Evolutionary conservation across 1,140 invertebrate genomes (phyloP).

Genomic region (Camponotus vicinus): DNA sequence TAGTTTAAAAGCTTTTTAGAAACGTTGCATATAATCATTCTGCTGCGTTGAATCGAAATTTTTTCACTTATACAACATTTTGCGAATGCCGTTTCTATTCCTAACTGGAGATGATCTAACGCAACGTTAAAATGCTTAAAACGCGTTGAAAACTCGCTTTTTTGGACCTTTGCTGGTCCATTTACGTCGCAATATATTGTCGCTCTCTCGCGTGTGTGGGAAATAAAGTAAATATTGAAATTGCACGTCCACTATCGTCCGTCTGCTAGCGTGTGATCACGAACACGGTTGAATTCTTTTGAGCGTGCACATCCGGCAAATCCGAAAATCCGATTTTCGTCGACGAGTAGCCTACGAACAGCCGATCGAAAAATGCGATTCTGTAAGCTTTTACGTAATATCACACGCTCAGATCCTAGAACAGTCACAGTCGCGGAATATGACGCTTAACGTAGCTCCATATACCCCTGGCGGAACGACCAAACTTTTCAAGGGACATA

Average conservation of each 20-base stretch:
- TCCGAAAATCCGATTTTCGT: constrained; percentile 72
- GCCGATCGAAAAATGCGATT: constrained; percentile 72
- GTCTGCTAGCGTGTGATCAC: constrained; percentile 35
- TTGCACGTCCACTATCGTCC: constrained; percentile 28
- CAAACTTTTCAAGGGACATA: constrained; percentile 55
- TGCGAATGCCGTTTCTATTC: constrained; percentile 12
- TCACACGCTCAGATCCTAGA: constrained; percentile 49
- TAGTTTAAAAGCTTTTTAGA: not conserved
- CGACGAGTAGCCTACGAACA: constrained; percentile 63
- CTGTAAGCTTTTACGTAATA: constrained; percentile 74
- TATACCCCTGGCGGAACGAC: constrained; percentile 50
- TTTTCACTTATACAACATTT: not conserved
- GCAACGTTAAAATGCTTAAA: constrained; percentile 33
- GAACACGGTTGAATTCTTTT: constrained; percentile 64
- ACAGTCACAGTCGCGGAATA: constrained; percentile 40
- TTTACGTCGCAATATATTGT: constrained; percentile 30
- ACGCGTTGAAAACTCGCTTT: constrained; percentile 28
- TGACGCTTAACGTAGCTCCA: constrained; percentile 54
- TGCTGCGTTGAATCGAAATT: constrained; percentile 6
- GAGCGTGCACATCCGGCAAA: constrained; percentile 69
- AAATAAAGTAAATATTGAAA: constrained; percentile 69
- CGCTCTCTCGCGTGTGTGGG: not conserved
- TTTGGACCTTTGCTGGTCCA: constrained; percentile 14
- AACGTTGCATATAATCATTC: not conserved
- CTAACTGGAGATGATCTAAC: constrained; percentile 18